Evolutionary conservation across 2,797 vertebrate genomes (phyloP).

Genomic region (Anabacerthia variegaticeps): DNA sequence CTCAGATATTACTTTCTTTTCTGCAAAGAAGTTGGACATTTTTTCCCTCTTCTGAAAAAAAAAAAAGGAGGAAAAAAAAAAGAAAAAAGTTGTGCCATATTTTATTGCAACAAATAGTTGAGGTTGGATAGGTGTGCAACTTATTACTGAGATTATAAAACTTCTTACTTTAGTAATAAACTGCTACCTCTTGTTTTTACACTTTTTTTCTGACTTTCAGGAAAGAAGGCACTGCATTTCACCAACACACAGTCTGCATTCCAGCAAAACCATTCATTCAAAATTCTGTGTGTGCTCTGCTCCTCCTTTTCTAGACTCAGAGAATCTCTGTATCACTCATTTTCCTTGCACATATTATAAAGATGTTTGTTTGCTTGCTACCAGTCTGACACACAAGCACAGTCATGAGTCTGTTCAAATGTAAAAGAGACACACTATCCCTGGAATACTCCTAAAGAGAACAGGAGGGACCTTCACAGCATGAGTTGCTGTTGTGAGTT

Average conservation of each 20-base stretch:
- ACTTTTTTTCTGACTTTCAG: background rate
- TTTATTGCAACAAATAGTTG: background rate
- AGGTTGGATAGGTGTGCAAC: background rate
- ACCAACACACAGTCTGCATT: background rate
- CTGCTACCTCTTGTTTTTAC: background rate
- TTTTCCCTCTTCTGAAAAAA: background rate
- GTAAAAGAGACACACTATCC: background rate
- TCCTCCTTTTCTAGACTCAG: background rate
- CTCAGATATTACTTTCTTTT: background rate
- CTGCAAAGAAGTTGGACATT: background rate
- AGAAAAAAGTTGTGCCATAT: background rate
- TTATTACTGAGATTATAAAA: background rate
- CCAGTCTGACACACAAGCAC: background rate
- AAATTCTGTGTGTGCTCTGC: background rate
- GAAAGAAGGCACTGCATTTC: background rate
- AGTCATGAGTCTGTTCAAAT: background rate
- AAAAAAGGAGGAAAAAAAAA: background rate
- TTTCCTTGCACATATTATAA: background rate
- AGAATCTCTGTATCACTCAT: background rate
- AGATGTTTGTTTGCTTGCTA: background rate
- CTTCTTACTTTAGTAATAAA: background rate
- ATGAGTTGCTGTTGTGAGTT: background rate
- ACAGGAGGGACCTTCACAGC: background rate
- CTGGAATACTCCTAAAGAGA: background rate
- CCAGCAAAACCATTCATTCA: background rate